Evolutionary conservation across 2,797 vertebrate genomes (phyloP).

Genomic region (Zonotrichia albicollis): DNA sequence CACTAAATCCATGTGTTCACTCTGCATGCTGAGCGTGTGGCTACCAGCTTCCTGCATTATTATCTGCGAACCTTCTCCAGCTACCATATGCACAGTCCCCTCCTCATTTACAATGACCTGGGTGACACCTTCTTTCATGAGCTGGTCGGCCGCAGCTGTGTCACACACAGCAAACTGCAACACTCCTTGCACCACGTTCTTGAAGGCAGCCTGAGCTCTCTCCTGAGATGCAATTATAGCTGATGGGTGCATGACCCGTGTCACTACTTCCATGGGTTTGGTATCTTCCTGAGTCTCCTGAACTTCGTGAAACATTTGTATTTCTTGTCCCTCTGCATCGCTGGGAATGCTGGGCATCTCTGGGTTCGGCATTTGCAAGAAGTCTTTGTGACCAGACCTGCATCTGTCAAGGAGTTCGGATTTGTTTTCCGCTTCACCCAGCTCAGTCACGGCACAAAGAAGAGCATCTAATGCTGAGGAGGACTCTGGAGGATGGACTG

Average conservation of each 20-base stretch:
- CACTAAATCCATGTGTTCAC: conserved; percentile 71
- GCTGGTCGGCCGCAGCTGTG: conserved; percentile 80
- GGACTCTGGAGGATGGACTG: conserved; percentile 75
- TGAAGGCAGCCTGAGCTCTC: conserved; percentile 75
- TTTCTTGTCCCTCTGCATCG: conserved; percentile 40
- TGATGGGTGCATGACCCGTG: conserved; percentile 76
- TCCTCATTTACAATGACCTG: conserved; percentile 95
- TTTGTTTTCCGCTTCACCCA: conserved; percentile 82
- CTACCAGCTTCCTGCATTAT: conserved; percentile 78
- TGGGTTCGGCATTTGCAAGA: conserved; percentile 62
- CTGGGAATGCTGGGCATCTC: conserved; percentile 31
- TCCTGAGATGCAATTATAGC: conserved; percentile 70
- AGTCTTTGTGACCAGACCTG: conserved; percentile 54
- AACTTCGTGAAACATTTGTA: conserved; percentile 68
- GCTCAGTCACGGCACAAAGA: conserved; percentile 91
- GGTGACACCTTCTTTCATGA: conserved; percentile 91
- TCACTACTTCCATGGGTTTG: conserved; percentile 76
- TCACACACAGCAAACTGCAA: conserved; percentile 88
- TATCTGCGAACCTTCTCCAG: conserved; percentile 77
- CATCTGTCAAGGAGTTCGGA: conserved; percentile 36
- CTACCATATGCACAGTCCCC: conserved; percentile 83
- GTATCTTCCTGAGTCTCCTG: conserved; percentile 51
- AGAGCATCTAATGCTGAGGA: conserved; percentile 90
- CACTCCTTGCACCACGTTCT: conserved; percentile 89
- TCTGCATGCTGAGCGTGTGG: conserved; percentile 65